Evolutionary conservation across 1,140 invertebrate species (phyloP).

Genomic region (Neelides sp.): DNA sequence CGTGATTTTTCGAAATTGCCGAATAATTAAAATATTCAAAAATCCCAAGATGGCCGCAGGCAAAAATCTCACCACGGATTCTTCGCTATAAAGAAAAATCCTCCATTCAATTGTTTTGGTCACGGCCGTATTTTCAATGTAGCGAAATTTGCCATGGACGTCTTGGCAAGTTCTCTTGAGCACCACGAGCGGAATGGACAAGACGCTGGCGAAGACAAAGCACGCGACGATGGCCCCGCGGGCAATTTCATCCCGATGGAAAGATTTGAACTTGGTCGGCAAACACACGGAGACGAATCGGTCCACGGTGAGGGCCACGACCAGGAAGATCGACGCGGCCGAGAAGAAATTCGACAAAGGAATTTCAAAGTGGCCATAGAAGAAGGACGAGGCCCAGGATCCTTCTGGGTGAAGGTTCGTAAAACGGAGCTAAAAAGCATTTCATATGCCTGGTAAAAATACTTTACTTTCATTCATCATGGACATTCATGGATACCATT

Average conservation of each 20-base stretch:
- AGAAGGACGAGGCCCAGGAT: slow-evolving; percentile 29
- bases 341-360: slow-evolving; percentile 38
- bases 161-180: slow-evolving; percentile 32
- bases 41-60: slow-evolving; percentile 34
- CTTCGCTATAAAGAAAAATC: slow-evolving; percentile 33
- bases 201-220: slow-evolving; percentile 34
- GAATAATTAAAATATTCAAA: slow-evolving; percentile 36
- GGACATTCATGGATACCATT: no score
- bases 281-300: slow-evolving; percentile 38
- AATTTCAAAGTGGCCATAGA: slow-evolving; percentile 36
- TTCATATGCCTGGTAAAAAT: no score
- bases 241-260: slow-evolving; percentile 35
- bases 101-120: slow-evolving; percentile 29
- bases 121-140: slow-evolving; percentile 31
- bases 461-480: no score
- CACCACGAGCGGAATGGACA: slow-evolving; percentile 36
- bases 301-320: slow-evolving; percentile 39
- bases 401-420: slow-evolving; percentile 10
- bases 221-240: slow-evolving; percentile 33
- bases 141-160: slow-evolving; percentile 9
- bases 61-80: slow-evolving; percentile 33
- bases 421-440: slow-evolving; percentile 23
- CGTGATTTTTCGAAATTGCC: slow-evolving; percentile 33
- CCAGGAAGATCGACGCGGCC: slow-evolving; percentile 39
- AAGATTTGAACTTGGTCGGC: slow-evolving; percentile 36